phyloP scores from a whole-genome alignment of 1,140 invertebrate species.

The Leptinotarsa defecta region DNA sequence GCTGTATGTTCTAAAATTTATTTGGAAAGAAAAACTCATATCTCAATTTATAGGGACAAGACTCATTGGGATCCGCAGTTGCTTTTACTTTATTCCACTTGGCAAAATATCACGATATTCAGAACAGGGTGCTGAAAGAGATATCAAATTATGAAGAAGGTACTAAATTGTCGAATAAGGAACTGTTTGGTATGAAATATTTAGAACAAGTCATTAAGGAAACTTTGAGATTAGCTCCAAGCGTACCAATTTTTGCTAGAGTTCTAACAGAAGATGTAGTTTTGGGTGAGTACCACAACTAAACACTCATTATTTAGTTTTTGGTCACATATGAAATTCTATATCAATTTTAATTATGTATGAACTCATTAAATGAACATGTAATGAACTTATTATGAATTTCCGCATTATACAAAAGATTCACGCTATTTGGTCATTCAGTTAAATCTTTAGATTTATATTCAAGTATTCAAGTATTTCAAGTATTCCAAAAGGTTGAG shows the following conservation, averaged over 20 bases:
- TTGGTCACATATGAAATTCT: too few relatives aligned
- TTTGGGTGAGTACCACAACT: conserved; percentile 47
- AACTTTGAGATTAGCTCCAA: conserved; percentile 68
- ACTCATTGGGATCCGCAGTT: conserved; percentile 70
- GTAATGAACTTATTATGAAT: too few relatives aligned
- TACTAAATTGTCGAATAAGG: conserved; percentile 16
- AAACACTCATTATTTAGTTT: not conserved
- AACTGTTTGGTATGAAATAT: conserved; percentile 64
- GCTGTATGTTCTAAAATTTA: conserved; percentile 60
- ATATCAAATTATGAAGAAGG: conserved; percentile 30
- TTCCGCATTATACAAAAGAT: too few relatives aligned
- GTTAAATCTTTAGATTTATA: too few relatives aligned
- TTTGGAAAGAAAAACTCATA: conserved; percentile 1
- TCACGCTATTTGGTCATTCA: too few relatives aligned
- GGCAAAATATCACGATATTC: conserved; percentile 65
- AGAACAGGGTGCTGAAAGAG: conserved; percentile 66
- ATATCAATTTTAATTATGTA: too few relatives aligned
- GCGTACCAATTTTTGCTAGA: conserved; percentile 68
- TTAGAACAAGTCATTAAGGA: conserved; percentile 73
- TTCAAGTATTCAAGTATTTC: too few relatives aligned
- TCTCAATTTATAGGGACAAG: conserved; percentile 66
- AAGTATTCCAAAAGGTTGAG: too few relatives aligned
- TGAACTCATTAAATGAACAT: too few relatives aligned
- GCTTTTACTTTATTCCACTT: conserved; percentile 66
- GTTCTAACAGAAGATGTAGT: conserved; percentile 62